These are phyloP conservation scores for Tricholaema leucomelas DNA, from an alignment of 2,113 vertebrate species.

Conservation along the genomic window DNA sequence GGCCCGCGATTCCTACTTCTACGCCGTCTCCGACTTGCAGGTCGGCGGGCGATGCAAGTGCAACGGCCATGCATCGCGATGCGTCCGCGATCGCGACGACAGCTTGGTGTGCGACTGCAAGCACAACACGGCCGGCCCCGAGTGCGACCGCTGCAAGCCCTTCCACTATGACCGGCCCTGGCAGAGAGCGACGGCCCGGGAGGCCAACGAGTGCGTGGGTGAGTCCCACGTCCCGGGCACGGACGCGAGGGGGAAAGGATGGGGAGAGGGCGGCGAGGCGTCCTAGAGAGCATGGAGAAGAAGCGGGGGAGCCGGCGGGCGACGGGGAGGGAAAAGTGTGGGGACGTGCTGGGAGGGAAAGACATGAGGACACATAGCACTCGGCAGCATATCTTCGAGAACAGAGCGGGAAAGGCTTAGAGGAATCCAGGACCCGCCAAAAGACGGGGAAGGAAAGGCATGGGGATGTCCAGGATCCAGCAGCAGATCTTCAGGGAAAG, in stretches of 20 bases:
- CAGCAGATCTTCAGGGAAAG: not conserved
- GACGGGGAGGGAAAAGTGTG: not conserved
- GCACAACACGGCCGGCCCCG: conserved; percentile 94
- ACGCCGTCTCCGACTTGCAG: conserved; percentile 95
- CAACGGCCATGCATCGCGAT: conserved; percentile 95
- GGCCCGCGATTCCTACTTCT: conserved; percentile 94
- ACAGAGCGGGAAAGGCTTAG: not conserved
- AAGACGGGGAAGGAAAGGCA: not conserved
- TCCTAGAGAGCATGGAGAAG: not conserved
- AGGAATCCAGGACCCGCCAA: not conserved
- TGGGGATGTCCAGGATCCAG: not conserved
- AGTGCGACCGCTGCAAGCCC: conserved; percentile 98
- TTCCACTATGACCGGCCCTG: conserved; percentile 99
- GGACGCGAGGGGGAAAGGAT: not conserved
- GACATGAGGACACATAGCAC: too few relatives aligned
- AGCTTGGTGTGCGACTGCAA: conserved; percentile 94
- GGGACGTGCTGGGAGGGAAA: not conserved
- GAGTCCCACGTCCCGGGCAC: conserved; percentile 69
- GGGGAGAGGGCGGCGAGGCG: not conserved
- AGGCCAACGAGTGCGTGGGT: conserved; percentile 99
- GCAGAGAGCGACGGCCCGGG: conserved; percentile 94
- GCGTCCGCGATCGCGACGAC: conserved; percentile 92
- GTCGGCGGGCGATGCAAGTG: conserved; percentile 98
- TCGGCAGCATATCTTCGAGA: too few relatives aligned
- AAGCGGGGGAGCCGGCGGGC: not conserved